Evolutionary conservation across 1,140 invertebrate genomes (phyloP), one percentile per base, ranked within the genome.

Genomic region (Coenobita brevimanus): DNA sequence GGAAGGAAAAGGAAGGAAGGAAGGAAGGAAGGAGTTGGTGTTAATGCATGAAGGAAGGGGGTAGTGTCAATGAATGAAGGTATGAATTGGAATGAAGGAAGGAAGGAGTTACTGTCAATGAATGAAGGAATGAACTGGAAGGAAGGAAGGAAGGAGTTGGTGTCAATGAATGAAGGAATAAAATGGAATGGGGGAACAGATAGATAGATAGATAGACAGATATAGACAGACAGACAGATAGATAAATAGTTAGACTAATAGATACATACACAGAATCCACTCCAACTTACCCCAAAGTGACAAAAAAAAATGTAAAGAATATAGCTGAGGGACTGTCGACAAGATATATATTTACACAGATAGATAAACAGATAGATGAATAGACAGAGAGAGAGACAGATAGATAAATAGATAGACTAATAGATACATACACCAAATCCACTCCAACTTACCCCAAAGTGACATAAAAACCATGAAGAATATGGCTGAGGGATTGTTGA

Each of bases 51-150:
- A 57, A 57, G 27, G 64, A 69, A 69, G 13, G 64, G 27, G 64
- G 21, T 10, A 69, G 8, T 8, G 27, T 15, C 17, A 33, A 36
- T 30, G 21, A 3, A 82, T 21, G 21, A 3, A 82, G 17, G 69
- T 21, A 84, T 82, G 50, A 80, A 21, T 82, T 21, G 71, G 21
- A 33, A 67, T 50, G 80, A 64, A 60, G 33, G 54, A 82, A 24
- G 21, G 33, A 24, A 69, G 54, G 8, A 60, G 54, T 33, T 80
- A 0, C 54, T n/a, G n/a, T n/a, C 60, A 64, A 41, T 73, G 82
- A 21, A 71, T 24, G 33, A 8, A 69, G 50, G 50, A 57, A 57
- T 8, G 50, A 57, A 57, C 8, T 8, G 50, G 21, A 57, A 21
- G 50, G 21, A 78, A 6, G 30, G 64, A 1, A 17, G 30, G 67